These are phyloP conservation scores for Patella ulyssiponensis DNA, from an alignment of 2,888 invertebrate species.

Conservation along the genomic window DNA sequence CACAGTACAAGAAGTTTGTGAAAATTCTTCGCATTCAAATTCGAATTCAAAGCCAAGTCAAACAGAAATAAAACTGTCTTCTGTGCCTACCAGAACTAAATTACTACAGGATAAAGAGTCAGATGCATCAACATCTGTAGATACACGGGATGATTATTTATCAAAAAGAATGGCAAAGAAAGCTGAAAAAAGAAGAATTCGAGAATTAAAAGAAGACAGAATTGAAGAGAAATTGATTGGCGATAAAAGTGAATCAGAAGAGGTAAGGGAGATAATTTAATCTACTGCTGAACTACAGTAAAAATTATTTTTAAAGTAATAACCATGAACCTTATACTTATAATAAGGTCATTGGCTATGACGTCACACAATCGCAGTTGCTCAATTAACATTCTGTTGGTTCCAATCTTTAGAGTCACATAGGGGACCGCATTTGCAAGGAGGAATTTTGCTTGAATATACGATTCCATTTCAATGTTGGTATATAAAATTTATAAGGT, in stretches of 20 bases:
- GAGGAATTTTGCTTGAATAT: no score
- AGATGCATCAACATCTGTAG: background rate
- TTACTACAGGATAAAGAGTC: background rate
- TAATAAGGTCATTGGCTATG: no score
- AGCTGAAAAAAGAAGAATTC: constrained; percentile 21
- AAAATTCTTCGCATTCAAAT: background rate
- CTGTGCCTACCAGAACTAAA: background rate
- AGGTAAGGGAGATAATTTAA: constrained; percentile 33
- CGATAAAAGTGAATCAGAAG: constrained; percentile 43
- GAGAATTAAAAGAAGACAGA: constrained; percentile 46
- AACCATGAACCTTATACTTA: no score
- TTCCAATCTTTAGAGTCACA: no score
- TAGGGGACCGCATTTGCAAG: no score
- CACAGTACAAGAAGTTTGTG: background rate
- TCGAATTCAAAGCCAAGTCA: background rate
- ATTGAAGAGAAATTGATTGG: constrained; percentile 63
- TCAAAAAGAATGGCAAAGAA: constrained; percentile 17
- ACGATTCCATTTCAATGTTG: no score
- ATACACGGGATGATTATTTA: background rate
- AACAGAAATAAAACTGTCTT: background rate
- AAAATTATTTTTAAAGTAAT: no score
- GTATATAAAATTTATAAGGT: no score
- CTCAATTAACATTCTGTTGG: no score
- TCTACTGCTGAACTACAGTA: no score
- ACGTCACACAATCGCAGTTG: no score